These are phyloP conservation scores for Lasioglossum albipes DNA, from an alignment of 1,140 invertebrate genomes.

Conservation along the genomic window DNA sequence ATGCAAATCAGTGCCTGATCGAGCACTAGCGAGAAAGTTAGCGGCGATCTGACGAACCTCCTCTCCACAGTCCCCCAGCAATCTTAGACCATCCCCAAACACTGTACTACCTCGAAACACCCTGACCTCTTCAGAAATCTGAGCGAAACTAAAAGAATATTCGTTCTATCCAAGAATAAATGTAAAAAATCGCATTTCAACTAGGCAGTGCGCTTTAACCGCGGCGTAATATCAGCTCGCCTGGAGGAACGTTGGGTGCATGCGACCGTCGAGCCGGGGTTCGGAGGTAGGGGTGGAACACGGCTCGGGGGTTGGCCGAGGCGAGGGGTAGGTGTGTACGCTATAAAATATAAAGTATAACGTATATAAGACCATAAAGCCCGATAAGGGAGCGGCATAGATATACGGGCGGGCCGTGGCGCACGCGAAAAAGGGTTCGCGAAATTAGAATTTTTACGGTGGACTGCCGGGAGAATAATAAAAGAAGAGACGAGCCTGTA, in stretches of 20 bases:
- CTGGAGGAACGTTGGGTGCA: constrained; percentile 46
- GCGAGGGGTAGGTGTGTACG: constrained; percentile 46
- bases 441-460: constrained; percentile 68
- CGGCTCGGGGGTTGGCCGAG: neutral
- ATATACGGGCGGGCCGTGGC: constrained; percentile 54
- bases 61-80: too few relatives aligned
- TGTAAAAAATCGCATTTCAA: too few relatives aligned
- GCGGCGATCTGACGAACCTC: too few relatives aligned
- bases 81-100: too few relatives aligned
- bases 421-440: constrained; percentile 59
- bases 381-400: constrained; percentile 59
- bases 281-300: neutral
- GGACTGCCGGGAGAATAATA: constrained; percentile 48
- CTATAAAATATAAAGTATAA: constrained; percentile 68
- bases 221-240: constrained; percentile 54
- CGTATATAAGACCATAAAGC: constrained; percentile 63
- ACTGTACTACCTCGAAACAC: too few relatives aligned
- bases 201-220: neutral
- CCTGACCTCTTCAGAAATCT: too few relatives aligned
- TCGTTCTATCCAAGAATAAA: too few relatives aligned
- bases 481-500: constrained; percentile 41
- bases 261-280: constrained; percentile 36
- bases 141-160: too few relatives aligned
- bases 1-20: too few relatives aligned
- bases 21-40: too few relatives aligned